A percentile compares a stretch with the other conserved stretches of the same genome.
These are phyloP conservation scores for Rhyacophila evoluta DNA, from an alignment of 2,888 invertebrate genomes.

Conservation along the genomic window DNA sequence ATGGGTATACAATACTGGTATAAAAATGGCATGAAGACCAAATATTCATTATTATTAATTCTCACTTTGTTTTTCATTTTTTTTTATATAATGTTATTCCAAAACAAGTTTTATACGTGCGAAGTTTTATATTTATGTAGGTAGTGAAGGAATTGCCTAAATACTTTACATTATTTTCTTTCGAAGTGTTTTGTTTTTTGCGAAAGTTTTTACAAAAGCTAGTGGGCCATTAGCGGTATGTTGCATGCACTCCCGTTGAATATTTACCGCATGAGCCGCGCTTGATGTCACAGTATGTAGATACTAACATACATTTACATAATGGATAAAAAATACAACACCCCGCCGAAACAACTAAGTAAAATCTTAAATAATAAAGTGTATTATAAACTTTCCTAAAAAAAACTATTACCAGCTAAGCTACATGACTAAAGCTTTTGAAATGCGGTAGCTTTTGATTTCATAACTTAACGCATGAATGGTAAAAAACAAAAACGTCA, in stretches of 20 bases:
- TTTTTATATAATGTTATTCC: too few relatives aligned
- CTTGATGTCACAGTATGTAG: not conserved
- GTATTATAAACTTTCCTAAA: too few relatives aligned
- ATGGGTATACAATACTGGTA: too few relatives aligned
- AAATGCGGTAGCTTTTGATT: too few relatives aligned
- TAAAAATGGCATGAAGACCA: too few relatives aligned
- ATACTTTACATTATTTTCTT: not conserved
- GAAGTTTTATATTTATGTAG: not conserved
- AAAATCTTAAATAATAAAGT: too few relatives aligned
- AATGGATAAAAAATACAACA: not conserved
- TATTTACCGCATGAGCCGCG: constrained; percentile 7
- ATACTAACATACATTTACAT: not conserved
- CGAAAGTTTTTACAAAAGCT: not conserved
- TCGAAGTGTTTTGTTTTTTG: constrained; percentile 13
- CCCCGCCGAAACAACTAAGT: not conserved
- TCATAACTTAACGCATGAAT: too few relatives aligned
- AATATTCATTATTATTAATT: too few relatives aligned
- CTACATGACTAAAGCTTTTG: too few relatives aligned
- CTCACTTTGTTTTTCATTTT: too few relatives aligned
- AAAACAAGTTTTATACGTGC: not conserved
- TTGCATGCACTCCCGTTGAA: not conserved
- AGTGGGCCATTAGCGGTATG: constrained; percentile 6
- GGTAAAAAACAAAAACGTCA: too few relatives aligned
- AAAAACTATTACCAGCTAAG: too few relatives aligned
- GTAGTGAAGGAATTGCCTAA: not conserved